These are phyloP conservation scores for Drosophila punjabiensis DNA, from an alignment of 1,140 invertebrate genomes.

Conservation along the genomic window DNA sequence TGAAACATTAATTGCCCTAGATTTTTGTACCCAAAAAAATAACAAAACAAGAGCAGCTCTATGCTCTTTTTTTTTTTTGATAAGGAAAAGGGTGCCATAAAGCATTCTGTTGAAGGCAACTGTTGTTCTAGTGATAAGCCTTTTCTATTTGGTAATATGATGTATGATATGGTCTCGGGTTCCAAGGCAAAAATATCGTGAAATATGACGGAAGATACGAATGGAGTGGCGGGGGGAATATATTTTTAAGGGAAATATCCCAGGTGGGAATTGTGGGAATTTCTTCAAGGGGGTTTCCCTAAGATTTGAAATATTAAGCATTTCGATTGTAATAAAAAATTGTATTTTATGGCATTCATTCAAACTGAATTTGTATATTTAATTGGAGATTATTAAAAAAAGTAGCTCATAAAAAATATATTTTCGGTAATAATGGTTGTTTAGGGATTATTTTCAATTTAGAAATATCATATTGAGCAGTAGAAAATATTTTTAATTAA, in stretches of 20 bases:
- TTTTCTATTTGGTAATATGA: slow-evolving; percentile 44
- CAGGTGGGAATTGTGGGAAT: slow-evolving; percentile 14
- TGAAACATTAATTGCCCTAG: slow-evolving; percentile 45
- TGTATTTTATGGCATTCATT: slow-evolving; percentile 7
- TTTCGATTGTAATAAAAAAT: not conserved
- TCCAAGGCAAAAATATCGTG: slow-evolving; percentile 30
- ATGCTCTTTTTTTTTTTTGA: not conserved
- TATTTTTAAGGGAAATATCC: not conserved
- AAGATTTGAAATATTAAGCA: too few relatives aligned
- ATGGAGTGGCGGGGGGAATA: not conserved
- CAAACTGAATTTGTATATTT: not conserved
- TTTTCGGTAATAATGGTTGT: not conserved
- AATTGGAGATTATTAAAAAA: not conserved
- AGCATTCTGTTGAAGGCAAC: slow-evolving; percentile 39
- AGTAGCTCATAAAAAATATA: not conserved
- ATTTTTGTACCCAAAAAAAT: slow-evolving; percentile 32
- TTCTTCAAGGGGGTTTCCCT: slow-evolving; percentile 10
- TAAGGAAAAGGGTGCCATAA: slow-evolving; percentile 35
- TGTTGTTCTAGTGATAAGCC: slow-evolving; percentile 25
- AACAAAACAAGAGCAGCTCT: slow-evolving; percentile 14
- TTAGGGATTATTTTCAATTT: not conserved
- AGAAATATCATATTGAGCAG: not conserved
- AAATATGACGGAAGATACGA: slow-evolving; percentile 29
- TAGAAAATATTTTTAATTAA: not conserved
- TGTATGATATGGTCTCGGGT: slow-evolving; percentile 28